Conservation (phyloP, 2,113 vertebrate species). For the Aythya baeri region DNA sequence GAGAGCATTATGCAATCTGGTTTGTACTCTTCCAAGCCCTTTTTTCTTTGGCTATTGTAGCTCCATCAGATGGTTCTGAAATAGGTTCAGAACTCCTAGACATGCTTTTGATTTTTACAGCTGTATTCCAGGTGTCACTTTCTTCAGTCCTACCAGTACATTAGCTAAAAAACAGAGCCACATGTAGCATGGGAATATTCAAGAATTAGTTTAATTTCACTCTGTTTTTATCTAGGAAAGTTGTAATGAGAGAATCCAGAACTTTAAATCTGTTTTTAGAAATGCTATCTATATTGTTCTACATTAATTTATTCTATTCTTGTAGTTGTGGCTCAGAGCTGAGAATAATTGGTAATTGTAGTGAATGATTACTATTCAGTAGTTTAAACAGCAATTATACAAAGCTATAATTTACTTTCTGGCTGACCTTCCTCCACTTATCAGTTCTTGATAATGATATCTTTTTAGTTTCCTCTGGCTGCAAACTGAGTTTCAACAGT, state of each 20-base stretch:
- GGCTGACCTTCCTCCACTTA: not conserved
- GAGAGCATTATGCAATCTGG: not conserved
- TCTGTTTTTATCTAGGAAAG: not conserved
- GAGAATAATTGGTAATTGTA: not conserved
- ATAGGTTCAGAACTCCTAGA: not conserved
- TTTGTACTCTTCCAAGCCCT: not conserved
- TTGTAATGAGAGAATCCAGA: not conserved
- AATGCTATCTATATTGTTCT: not conserved
- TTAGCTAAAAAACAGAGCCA: not conserved
- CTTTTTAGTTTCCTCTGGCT: not conserved
- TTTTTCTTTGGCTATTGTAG: not conserved
- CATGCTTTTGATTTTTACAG: not conserved
- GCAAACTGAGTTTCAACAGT: not conserved
- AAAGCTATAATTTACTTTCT: slow-evolving; percentile 20
- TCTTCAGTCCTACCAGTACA: not conserved
- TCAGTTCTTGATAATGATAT: not conserved
- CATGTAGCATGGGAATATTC: not conserved
- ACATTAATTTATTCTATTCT: not conserved
- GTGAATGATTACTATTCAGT: not conserved
- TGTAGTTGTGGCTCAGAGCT: not conserved
- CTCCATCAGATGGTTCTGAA: not conserved
- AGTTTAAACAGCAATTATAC: not conserved
- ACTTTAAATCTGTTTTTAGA: not conserved
- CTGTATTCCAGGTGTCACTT: not conserved
- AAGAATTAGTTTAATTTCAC: not conserved